Evolutionary conservation across 2,113 vertebrate genomes (phyloP).

Genomic region (Microtus oregoni): DNA sequence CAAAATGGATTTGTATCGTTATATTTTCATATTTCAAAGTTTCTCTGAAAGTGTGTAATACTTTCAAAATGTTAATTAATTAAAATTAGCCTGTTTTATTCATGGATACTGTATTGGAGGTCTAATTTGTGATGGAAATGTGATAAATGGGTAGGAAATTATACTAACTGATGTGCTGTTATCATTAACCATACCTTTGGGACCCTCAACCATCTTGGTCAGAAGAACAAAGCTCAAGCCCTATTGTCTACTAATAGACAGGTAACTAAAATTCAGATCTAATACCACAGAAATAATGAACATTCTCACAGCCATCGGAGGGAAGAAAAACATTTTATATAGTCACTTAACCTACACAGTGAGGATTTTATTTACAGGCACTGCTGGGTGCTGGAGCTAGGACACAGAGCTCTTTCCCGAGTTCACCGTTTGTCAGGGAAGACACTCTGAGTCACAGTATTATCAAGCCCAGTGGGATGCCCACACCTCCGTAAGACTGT

Average conservation of each 20-base stretch:
- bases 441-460: not conserved
- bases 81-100: constrained; percentile 53
- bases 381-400: not conserved
- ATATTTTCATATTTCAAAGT: constrained; percentile 61
- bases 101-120: not conserved
- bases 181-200: not conserved
- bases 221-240: not conserved
- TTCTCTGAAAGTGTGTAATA: not conserved
- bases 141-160: constrained; percentile 54
- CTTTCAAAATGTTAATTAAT: constrained; percentile 58
- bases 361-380: not conserved
- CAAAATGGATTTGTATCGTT: not conserved
- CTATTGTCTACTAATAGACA: not conserved
- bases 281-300: not conserved
- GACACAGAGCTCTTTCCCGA: not conserved
- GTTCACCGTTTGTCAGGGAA: not conserved
- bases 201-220: not conserved
- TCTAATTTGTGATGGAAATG: constrained; percentile 18
- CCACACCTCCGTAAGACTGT: not conserved
- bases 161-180: not conserved
- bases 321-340: not conserved
- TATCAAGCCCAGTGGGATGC: not conserved
- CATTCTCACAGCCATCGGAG: not conserved
- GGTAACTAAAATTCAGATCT: not conserved
- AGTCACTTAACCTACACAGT: not conserved